Conservation (phyloP, 2,888 invertebrate species). For the Dorcus parallelipipedus region DNA sequence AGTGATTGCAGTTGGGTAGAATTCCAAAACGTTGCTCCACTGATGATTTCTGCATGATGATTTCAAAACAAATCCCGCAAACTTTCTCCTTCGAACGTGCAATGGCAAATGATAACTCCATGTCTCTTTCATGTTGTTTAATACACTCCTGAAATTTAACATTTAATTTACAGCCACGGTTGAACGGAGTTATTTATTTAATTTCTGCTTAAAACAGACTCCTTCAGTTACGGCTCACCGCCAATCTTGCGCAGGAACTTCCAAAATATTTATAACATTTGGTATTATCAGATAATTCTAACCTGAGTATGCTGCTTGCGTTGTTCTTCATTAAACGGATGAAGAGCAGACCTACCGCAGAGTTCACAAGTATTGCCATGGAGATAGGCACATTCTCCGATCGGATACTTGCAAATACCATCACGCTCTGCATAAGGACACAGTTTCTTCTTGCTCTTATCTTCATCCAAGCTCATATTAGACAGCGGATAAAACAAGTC, state of each 20-base stretch:
- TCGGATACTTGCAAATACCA: conserved; percentile 51
- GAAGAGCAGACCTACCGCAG: conserved; percentile 66
- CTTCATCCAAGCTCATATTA: conserved; percentile 30
- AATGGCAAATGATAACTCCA: conserved; percentile 79
- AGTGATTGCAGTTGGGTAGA: conserved; percentile 78
- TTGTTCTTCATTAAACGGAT: conserved; percentile 62
- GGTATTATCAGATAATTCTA: too few relatives aligned
- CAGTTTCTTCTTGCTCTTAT: conserved; percentile 41
- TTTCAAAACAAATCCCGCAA: conserved; percentile 83
- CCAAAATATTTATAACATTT: too few relatives aligned
- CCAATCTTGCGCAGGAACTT: too few relatives aligned
- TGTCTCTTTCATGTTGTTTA: conserved; percentile 70
- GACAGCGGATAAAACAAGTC: conserved; percentile 27
- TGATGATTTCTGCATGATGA: conserved; percentile 64
- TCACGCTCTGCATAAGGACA: conserved; percentile 53
- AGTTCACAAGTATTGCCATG: conserved; percentile 76
- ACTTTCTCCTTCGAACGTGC: conserved; percentile 74
- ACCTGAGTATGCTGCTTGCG: conserved; percentile 60
- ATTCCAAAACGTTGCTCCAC: conserved; percentile 78
- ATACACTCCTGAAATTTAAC: conserved; percentile 61
- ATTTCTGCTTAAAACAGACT: too few relatives aligned
- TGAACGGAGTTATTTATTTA: too few relatives aligned
- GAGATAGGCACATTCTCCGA: conserved; percentile 58
- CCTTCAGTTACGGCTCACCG: too few relatives aligned
- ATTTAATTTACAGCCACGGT: conserved; percentile 4